Evolutionary conservation across 2,113 vertebrate species (phyloP).

Genomic region (Labrus mixtus): DNA sequence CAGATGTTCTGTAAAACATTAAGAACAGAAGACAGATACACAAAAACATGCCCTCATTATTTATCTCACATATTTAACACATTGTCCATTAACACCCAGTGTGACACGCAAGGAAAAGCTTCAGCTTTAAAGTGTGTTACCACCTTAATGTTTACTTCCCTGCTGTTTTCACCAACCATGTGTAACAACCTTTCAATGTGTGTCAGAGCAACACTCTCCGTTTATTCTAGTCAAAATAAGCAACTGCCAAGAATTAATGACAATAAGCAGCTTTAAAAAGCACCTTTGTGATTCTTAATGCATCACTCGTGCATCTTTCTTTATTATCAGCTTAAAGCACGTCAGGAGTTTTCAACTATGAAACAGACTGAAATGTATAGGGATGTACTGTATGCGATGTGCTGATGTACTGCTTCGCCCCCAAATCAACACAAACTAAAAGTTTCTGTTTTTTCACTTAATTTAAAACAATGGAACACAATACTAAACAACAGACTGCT

Average conservation of each 20-base stretch:
- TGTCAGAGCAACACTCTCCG: background rate
- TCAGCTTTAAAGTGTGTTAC: constrained; percentile 29
- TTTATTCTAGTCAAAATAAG: constrained; percentile 2
- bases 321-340: background rate
- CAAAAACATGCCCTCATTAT: too few relatives aligned
- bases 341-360: too few relatives aligned
- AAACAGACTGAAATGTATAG: too few relatives aligned
- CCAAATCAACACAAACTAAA: too few relatives aligned
- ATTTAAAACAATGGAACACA: too few relatives aligned
- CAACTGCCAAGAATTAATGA: constrained; percentile 1
- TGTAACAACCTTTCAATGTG: constrained; percentile 5
- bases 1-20: too few relatives aligned
- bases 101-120: constrained; percentile 14
- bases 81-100: constrained; percentile 47
- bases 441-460: too few relatives aligned
- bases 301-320: background rate
- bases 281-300: background rate
- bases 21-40: too few relatives aligned
- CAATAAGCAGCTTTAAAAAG: background rate
- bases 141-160: constrained; percentile 3
- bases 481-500: too few relatives aligned
- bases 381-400: too few relatives aligned
- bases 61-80: background rate
- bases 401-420: too few relatives aligned
- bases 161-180: constrained; percentile 21